These are phyloP conservation scores for Ornithorhynchus anatinus DNA, from an alignment of 2,113 vertebrate species.

Conservation along the genomic window DNA sequence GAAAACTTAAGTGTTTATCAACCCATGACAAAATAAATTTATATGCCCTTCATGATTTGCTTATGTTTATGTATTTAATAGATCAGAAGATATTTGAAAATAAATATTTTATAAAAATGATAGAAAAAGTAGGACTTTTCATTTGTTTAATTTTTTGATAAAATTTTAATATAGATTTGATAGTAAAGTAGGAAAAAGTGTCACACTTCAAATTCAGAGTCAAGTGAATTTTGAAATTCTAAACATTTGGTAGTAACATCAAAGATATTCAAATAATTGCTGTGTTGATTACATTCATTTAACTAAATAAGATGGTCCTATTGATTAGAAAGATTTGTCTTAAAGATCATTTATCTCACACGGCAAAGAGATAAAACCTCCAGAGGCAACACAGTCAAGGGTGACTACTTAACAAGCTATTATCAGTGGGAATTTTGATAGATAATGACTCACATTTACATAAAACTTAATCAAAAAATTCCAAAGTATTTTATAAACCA, in stretches of 20 bases:
- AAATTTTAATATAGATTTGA: slow-evolving; percentile 51
- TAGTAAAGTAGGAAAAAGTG: slow-evolving; percentile 26
- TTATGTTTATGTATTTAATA: slow-evolving; percentile 46
- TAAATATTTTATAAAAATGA: slow-evolving; percentile 50
- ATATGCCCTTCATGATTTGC: neutral
- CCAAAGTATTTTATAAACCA: slow-evolving; percentile 4
- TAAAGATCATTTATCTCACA: slow-evolving; percentile 24
- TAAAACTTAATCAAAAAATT: slow-evolving; percentile 26
- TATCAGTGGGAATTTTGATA: slow-evolving; percentile 5
- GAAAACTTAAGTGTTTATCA: neutral
- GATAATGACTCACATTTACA: neutral
- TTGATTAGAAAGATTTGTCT: slow-evolving; percentile 21
- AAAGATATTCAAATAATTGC: slow-evolving; percentile 51
- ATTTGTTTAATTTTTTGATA: slow-evolving; percentile 45
- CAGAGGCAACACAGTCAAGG: slow-evolving; percentile 2
- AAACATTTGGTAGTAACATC: slow-evolving; percentile 14
- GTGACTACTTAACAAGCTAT: neutral
- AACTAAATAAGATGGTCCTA: slow-evolving; percentile 24
- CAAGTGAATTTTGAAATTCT: slow-evolving; percentile 47
- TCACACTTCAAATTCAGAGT: slow-evolving; percentile 46
- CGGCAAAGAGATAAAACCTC: slow-evolving; percentile 16
- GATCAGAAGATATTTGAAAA: slow-evolving; percentile 47
- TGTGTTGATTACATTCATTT: slow-evolving; percentile 46
- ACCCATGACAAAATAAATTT: slow-evolving; percentile 31
- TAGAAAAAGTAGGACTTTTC: slow-evolving; percentile 24